Evolutionary conservation across 2,888 invertebrate species (phyloP).

Genomic region (Acrobasis consociella): DNA sequence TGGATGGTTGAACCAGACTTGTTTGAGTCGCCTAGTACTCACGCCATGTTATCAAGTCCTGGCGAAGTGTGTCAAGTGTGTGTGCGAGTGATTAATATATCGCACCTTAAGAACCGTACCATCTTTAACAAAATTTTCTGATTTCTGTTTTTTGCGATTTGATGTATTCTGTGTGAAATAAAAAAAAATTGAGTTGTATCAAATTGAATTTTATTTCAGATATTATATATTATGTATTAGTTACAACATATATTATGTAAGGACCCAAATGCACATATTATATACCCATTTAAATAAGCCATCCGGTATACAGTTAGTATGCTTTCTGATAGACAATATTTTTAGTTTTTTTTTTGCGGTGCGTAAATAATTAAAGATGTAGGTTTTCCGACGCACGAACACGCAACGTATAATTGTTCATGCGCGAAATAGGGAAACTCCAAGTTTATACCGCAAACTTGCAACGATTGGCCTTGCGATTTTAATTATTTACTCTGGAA

Average conservation of each 20-base stretch:
- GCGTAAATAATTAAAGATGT: background rate
- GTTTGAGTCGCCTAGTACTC: slow-evolving; percentile 33
- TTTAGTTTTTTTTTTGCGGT: background rate
- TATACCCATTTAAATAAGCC: too few species aligned
- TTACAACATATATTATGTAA: too few species aligned
- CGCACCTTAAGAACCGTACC: too few species aligned
- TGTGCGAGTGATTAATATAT: slow-evolving; percentile 1
- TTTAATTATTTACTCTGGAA: slow-evolving; percentile 30
- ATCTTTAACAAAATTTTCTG: too few species aligned
- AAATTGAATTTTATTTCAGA: too few species aligned
- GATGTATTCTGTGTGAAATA: too few species aligned
- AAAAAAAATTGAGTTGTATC: too few species aligned
- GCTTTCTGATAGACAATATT: background rate
- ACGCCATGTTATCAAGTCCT: slow-evolving; percentile 31
- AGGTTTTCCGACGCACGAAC: slow-evolving; percentile 32
- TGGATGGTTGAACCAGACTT: slow-evolving; percentile 29
- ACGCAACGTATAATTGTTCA: slow-evolving; percentile 13
- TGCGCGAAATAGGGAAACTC: slow-evolving; percentile 32
- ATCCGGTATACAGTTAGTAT: background rate
- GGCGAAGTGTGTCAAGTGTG: slow-evolving; percentile 34
- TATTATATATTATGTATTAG: too few species aligned
- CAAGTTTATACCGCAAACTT: slow-evolving; percentile 7
- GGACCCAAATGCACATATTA: too few species aligned
- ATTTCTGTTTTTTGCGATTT: too few species aligned
- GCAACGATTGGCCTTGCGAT: slow-evolving; percentile 30